Evolutionary conservation across 2,888 invertebrate species (phyloP), one percentile per base, ranked within the genome.

Genomic region (Psylliodes chrysocephalus): DNA sequence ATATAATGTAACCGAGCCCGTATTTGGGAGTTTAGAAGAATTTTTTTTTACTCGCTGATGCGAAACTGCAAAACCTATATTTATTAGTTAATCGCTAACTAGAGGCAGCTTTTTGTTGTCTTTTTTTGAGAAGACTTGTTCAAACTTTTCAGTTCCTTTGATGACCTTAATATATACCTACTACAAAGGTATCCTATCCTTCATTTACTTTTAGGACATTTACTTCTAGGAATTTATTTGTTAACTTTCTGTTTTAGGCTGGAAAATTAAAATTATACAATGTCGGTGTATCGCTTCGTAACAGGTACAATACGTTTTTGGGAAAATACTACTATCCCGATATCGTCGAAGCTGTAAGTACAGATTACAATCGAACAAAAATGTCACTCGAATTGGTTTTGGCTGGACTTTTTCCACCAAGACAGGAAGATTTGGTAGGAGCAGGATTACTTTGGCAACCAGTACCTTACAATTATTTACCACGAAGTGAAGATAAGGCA

Each of bases 331-430:
- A 89, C 76, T 83, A 82, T 70, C 85, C 86, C 6, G 84, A 86
- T 57, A 66, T 74, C 14, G 67, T 91, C 35, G 85, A 86, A 76
- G 86, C 91, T 1, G 86, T 89, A 75, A 88, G 88, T 59, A 90
- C 92, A 0, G 89, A 89, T 64, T 87, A 89, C 30, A 87, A 91
- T 75, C 84, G 93, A 57, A 90, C 92, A 1, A 85, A 91, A 77
- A 90, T 90, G 88, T 89, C 90, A 28, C 87, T 90, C 40, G 84
- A 88, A 72, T 82, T 88, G 22, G 86, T 90, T 52, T 80, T 91
- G 65, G 89, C 91, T 15, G 90, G 89, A 8, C 78, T 93, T 56
- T 91, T 88, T 82, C 88, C 88, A 44, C 90, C 90, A 0, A 67
- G 68, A 47, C 84, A 84, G 5, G 77, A 83, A 18, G 84, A 86